Conservation (phyloP, 2,797 vertebrate species). For the Tokudaia tokunoshimensis region DNA sequence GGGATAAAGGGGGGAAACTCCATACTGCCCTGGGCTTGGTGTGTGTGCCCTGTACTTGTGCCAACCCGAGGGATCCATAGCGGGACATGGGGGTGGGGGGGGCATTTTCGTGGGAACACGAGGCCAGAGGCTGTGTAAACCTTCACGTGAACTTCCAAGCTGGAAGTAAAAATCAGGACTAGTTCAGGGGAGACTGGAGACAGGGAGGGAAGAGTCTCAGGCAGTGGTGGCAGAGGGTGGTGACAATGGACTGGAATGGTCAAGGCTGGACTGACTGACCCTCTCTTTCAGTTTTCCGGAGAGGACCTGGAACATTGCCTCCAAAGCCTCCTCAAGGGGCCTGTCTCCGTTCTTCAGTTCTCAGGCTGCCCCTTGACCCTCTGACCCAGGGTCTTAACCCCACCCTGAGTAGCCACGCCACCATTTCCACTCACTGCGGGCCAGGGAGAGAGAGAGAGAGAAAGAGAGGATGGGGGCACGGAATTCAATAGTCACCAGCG, state of each 20-base stretch:
- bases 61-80: not conserved
- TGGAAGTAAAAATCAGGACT: not conserved
- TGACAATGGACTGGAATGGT: not conserved
- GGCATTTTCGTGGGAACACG: not conserved
- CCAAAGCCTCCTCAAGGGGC: not conserved
- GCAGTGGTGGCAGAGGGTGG: not conserved
- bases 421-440: conserved; percentile 69
- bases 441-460: conserved; percentile 44
- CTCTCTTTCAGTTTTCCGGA: not conserved
- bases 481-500: conserved; percentile 81
- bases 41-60: not conserved
- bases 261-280: not conserved
- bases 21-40: not conserved
- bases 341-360: not conserved
- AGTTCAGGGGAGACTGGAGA: not conserved
- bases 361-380: not conserved
- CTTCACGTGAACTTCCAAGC: not conserved
- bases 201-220: fast-evolving
- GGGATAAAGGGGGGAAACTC: not conserved
- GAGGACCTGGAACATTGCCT: not conserved
- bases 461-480: conserved; percentile 41
- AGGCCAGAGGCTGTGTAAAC: not conserved
- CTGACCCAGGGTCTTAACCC: not conserved
- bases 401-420: conserved; percentile 19
- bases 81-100: too few species aligned